Percentiles rank a stretch among this genome's conserved stretches.
These are phyloP conservation scores for Frankliniella intonsa DNA, from an alignment of 2,888 invertebrate species.

Conservation along the genomic window DNA sequence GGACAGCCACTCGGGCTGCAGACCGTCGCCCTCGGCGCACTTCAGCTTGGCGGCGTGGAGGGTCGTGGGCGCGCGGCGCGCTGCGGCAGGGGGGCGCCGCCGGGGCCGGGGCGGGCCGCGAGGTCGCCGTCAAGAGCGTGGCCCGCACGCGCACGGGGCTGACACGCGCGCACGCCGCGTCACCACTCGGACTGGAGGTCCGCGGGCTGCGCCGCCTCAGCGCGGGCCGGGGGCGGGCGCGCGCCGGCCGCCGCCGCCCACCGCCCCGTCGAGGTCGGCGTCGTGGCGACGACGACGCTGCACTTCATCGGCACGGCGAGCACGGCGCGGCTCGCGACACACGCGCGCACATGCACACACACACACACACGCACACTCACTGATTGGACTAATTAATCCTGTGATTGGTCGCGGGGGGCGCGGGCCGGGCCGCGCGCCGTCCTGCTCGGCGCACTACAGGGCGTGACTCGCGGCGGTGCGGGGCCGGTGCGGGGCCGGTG, in stretches of 20 bases:
- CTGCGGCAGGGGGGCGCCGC: neutral
- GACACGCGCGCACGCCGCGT: neutral
- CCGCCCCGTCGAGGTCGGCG: neutral
- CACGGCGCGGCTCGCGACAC: neutral
- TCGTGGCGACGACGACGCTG: neutral
- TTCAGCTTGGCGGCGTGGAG: slow-evolving; percentile 2
- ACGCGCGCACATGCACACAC: too few species aligned
- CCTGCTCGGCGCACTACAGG: neutral
- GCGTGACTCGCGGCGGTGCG: neutral
- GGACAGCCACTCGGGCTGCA: slow-evolving; percentile 15
- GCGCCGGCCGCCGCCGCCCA: neutral
- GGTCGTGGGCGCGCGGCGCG: neutral
- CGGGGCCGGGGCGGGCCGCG: neutral
- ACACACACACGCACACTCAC: neutral
- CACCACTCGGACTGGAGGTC: neutral
- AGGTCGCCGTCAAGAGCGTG: neutral
- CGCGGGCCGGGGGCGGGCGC: slow-evolving; percentile 16
- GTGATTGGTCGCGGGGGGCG: neutral
- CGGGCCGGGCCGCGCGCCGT: neutral
- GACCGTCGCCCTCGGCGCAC: slow-evolving; percentile 18
- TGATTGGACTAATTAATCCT: neutral
- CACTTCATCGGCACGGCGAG: neutral
- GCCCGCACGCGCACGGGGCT: neutral
- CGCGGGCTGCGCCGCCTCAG: neutral
- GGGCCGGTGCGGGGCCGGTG: too few species aligned